Percentiles rank a stretch among this genome's conserved stretches.
Evolutionary conservation across 2,797 vertebrate species (phyloP).

Genomic region (Salmo trutta): DNA sequence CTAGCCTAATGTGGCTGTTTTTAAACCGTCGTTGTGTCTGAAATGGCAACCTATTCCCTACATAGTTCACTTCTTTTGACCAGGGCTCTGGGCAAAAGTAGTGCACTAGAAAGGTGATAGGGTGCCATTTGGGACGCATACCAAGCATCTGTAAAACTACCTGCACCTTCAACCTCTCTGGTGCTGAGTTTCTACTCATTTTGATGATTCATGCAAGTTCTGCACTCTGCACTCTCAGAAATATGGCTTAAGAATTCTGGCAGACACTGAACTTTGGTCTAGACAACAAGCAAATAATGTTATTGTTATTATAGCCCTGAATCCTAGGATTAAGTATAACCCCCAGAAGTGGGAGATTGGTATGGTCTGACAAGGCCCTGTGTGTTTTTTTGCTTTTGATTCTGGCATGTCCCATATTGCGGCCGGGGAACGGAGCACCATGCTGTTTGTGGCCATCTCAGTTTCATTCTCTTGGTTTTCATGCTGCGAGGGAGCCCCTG

Average conservation of each 20-base stretch:
- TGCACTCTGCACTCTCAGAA: not conserved
- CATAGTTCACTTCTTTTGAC: not conserved
- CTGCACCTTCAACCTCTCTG: slow-evolving; percentile 18
- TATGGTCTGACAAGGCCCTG: slow-evolving; percentile 9
- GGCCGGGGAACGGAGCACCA: slow-evolving; percentile 5
- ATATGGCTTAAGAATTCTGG: slow-evolving; percentile 17
- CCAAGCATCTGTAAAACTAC: slow-evolving; percentile 10
- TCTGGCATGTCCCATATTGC: slow-evolving; percentile 34
- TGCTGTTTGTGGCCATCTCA: slow-evolving; percentile 27
- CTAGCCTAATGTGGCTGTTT: slow-evolving; percentile 20
- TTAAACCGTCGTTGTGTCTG: not conserved
- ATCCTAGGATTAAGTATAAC: slow-evolving; percentile 31
- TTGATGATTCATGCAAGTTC: slow-evolving; percentile 36
- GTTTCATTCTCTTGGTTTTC: slow-evolving; percentile 39
- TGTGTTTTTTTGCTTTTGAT: slow-evolving; percentile 30
- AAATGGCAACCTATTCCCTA: not conserved
- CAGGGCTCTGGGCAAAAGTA: not conserved
- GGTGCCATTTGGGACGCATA: not conserved
- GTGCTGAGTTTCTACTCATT: slow-evolving; percentile 20
- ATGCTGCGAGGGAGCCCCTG: slow-evolving; percentile 31
- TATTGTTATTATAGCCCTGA: slow-evolving; percentile 32
- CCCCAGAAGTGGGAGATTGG: slow-evolving; percentile 17
- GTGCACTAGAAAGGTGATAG: not conserved
- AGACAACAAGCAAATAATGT: slow-evolving; percentile 26
- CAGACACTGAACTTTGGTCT: slow-evolving; percentile 23